Percentiles rank a stretch among this genome's conserved stretches.
Conservation (phyloP, 2,888 invertebrate species). For the Blastobasis lacticolella region DNA sequence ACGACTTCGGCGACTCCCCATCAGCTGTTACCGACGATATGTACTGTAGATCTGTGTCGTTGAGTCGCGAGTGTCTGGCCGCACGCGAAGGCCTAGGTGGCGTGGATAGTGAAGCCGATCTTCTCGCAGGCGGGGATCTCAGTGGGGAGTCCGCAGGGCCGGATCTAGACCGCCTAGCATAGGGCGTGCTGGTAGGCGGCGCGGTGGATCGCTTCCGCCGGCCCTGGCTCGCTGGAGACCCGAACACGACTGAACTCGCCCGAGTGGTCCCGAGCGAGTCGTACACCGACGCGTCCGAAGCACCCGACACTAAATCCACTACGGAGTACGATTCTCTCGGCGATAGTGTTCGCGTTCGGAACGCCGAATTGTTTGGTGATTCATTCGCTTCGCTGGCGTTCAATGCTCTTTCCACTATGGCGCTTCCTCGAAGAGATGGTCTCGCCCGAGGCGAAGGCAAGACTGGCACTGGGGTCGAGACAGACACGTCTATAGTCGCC, state of each 20-base stretch:
- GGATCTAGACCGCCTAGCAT: conserved; percentile 15
- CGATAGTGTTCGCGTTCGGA: conserved; percentile 26
- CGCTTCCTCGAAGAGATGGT: conserved; percentile 29
- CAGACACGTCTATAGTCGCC: conserved; percentile 14
- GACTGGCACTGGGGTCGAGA: conserved; percentile 9
- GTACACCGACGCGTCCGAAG: conserved; percentile 28
- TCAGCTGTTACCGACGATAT: conserved; percentile 23
- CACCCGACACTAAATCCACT: conserved; percentile 47
- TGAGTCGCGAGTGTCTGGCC: conserved; percentile 39
- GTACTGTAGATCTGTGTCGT: conserved; percentile 36
- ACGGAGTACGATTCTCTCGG: conserved; percentile 50
- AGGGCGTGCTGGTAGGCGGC: conserved; percentile 40
- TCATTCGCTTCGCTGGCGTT: conserved; percentile 14
- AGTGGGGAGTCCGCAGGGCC: too few species aligned
- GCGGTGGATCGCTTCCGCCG: conserved; percentile 32
- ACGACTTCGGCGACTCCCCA: conserved; percentile 26
- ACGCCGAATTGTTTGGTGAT: conserved; percentile 22
- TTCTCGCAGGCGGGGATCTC: conserved; percentile 6
- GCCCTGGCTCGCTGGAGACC: conserved; percentile 25
- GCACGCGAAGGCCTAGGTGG: conserved; percentile 33
- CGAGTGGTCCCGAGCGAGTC: conserved; percentile 32
- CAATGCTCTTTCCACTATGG: conserved; percentile 33
- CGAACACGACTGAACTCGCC: conserved; percentile 22
- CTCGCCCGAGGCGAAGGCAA: conserved; percentile 22
- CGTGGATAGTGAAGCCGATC: conserved; percentile 33